A percentile compares a stretch with the other conserved stretches of the same genome.
Evolutionary conservation across 1,140 invertebrate species (phyloP).

Genomic region (Penaeus vannamei): DNA sequence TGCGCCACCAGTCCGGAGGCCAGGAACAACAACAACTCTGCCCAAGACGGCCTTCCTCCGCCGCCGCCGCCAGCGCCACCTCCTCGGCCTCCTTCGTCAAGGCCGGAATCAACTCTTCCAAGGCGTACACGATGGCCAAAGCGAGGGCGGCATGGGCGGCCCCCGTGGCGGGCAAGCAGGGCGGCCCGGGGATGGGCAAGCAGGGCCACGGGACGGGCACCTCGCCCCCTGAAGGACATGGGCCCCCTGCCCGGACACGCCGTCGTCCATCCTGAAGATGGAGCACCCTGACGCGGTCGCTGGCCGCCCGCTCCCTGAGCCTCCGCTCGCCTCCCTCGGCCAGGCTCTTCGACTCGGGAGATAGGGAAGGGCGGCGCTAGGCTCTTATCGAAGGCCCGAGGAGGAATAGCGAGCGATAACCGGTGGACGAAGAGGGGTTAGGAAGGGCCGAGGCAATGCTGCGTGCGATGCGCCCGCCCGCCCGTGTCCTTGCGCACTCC

Average conservation of each 20-base stretch:
- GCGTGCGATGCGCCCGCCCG: neutral
- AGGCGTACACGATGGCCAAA: constrained; percentile 19
- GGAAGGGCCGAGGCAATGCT: neutral
- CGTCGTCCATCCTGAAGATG: constrained; percentile 58
- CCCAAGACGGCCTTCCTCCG: neutral
- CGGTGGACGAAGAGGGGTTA: too few relatives aligned
- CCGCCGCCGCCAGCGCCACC: neutral
- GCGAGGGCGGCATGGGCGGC: neutral
- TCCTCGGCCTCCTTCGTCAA: neutral
- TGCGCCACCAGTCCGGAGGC: constrained; percentile 58
- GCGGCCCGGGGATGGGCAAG: neutral
- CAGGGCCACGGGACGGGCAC: constrained; percentile 34
- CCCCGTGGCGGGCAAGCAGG: constrained; percentile 1
- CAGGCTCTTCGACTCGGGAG: constrained; percentile 44
- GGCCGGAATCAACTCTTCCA: neutral
- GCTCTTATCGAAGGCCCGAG: neutral
- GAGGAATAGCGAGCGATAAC: neutral
- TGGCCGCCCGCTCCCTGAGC: constrained; percentile 44
- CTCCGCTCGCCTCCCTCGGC: constrained; percentile 30
- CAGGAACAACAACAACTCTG: constrained; percentile 52
- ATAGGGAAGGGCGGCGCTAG: constrained; percentile 45
- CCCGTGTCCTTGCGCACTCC: too few relatives aligned
- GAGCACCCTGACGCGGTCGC: constrained; percentile 57
- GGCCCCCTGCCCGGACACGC: constrained; percentile 56
- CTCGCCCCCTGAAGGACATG: constrained; percentile 60